Evolutionary conservation across 2,888 invertebrate genomes (phyloP).

Genomic region (Julus scanicus): DNA sequence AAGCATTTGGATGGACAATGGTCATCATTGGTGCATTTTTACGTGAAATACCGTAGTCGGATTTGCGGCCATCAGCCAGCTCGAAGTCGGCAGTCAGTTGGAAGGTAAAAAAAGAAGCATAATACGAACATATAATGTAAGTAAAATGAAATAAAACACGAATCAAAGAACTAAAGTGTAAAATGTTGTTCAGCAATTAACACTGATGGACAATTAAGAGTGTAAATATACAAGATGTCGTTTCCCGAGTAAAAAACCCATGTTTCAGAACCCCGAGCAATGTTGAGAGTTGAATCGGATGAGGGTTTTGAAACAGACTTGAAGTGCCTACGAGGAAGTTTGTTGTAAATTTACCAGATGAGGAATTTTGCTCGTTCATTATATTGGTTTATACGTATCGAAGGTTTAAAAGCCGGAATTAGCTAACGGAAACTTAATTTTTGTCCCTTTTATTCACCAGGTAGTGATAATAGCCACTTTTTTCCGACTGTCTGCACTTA

Average conservation of each 20-base stretch:
- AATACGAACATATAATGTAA: constrained; percentile 20
- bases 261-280: background rate
- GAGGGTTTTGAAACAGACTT: constrained; percentile 33
- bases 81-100: no score
- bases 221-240: background rate
- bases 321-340: background rate
- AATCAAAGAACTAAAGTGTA: no score
- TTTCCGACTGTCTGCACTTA: no score
- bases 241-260: background rate
- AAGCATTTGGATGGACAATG: no score
- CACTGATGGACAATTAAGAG: background rate
- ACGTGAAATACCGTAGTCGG: background rate
- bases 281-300: background rate
- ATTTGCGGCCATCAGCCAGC: background rate
- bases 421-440: no score
- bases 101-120: background rate
- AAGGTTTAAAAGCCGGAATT: background rate
- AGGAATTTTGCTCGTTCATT: background rate
- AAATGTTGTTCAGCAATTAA: no score
- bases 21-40: background rate
- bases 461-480: no score
- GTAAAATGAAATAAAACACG: background rate
- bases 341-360: background rate
- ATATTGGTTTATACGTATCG: background rate
- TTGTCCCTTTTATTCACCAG: no score